A percentile compares a stretch with the other conserved stretches of the same genome.
Conservation (phyloP, 1,140 invertebrate species). For the Hyles vespertilio region DNA sequence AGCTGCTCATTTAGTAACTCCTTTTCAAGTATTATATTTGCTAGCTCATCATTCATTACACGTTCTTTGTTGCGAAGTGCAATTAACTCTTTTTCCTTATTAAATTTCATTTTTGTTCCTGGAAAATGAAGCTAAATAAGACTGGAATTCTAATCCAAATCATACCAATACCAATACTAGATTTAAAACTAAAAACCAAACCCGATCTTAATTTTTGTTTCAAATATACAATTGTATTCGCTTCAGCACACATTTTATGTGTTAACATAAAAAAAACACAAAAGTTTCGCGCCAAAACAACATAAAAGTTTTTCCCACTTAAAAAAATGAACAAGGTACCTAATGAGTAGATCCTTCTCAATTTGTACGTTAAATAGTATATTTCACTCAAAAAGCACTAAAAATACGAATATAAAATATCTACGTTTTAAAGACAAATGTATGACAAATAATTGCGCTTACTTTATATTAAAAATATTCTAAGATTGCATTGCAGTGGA, state of each 20-base stretch:
- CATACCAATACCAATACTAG: neutral
- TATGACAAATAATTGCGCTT: too few relatives aligned
- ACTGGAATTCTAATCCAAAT: neutral
- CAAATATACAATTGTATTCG: conserved; percentile 22
- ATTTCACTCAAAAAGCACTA: too few relatives aligned
- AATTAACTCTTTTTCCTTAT: conserved; percentile 27
- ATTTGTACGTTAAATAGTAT: too few relatives aligned
- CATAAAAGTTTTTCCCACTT: too few relatives aligned
- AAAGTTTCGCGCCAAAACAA: too few relatives aligned
- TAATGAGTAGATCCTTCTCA: too few relatives aligned
- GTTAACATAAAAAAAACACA: neutral
- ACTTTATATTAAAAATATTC: too few relatives aligned
- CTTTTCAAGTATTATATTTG: conserved; percentile 28
- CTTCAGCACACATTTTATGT: conserved; percentile 20
- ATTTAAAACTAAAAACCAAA: neutral
- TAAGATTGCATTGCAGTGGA: too few relatives aligned
- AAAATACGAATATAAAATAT: too few relatives aligned
- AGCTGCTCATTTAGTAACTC: conserved; percentile 34
- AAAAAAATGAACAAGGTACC: too few relatives aligned
- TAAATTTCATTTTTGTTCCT: conserved; percentile 41
- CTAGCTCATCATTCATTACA: conserved; percentile 36
- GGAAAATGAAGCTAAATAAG: conserved; percentile 12
- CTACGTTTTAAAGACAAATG: too few relatives aligned
- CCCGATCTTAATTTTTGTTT: conserved; percentile 36
- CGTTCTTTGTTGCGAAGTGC: conserved; percentile 35